These are phyloP conservation scores for Branchipolynoe longqiensis DNA, from an alignment of 2,888 invertebrate genomes.

Conservation along the genomic window DNA sequence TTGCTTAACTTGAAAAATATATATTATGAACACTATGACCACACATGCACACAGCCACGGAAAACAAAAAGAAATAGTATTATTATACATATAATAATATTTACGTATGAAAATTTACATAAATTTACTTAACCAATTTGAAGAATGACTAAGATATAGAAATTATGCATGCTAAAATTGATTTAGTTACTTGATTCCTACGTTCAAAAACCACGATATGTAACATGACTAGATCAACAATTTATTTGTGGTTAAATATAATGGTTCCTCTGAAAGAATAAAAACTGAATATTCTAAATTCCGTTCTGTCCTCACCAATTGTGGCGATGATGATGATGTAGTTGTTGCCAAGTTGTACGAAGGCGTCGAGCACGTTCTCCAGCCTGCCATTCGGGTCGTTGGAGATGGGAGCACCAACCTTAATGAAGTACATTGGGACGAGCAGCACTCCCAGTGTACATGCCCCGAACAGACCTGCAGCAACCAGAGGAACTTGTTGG, in stretches of 20 bases:
- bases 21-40: neutral
- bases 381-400: conserved; percentile 84
- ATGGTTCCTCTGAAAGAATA: neutral
- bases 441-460: conserved; percentile 85
- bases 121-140: too few species aligned
- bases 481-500: too few species aligned
- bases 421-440: conserved; percentile 90
- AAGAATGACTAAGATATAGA: too few species aligned
- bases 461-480: conserved; percentile 87
- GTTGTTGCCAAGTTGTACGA: conserved; percentile 89
- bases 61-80: neutral
- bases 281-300: neutral
- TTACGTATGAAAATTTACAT: too few species aligned
- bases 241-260: too few species aligned
- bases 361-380: conserved; percentile 93
- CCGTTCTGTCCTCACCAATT: conserved; percentile 84
- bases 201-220: too few species aligned
- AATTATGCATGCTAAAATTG: too few species aligned
- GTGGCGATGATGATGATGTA: conserved; percentile 86
- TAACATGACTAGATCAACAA: too few species aligned
- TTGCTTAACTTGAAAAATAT: too few species aligned
- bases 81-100: too few species aligned
- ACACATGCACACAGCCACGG: neutral
- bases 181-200: too few species aligned
- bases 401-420: conserved; percentile 85